Conservation (phyloP, 2,797 vertebrate species). For the Oryzias dopingdopingensis region DNA sequence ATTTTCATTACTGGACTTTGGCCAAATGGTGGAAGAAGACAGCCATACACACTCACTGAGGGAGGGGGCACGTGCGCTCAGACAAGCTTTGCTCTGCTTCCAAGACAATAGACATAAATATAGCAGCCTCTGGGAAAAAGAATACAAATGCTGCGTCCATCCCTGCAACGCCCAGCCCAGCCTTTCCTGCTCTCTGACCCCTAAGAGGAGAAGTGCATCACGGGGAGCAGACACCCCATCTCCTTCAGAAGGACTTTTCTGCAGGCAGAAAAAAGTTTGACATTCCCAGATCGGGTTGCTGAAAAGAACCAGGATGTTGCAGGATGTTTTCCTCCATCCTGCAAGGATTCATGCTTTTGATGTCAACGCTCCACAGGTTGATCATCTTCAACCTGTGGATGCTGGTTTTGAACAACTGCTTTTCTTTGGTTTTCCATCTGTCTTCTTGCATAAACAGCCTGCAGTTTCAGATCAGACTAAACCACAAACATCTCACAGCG, state of each 20-base stretch:
- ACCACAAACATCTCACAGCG: no score
- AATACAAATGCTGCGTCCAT: conserved; percentile 75
- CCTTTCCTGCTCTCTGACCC: conserved; percentile 75
- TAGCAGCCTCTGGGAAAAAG: conserved; percentile 70
- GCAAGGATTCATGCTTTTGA: no score
- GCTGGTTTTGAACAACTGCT: no score
- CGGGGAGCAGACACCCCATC: conserved; percentile 8
- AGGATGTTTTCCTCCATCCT: no score
- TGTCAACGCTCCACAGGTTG: no score
- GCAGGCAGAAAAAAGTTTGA: no score
- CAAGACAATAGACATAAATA: conserved; percentile 72
- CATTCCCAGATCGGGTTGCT: no score
- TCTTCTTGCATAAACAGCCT: no score
- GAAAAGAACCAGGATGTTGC: no score
- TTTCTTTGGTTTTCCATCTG: no score
- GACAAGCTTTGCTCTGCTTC: conserved; percentile 6
- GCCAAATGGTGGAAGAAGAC: conserved; percentile 61
- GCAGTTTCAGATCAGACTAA: no score
- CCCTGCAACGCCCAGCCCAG: conserved; percentile 70
- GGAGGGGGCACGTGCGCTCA: conserved; percentile 26
- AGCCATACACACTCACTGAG: conserved; percentile 14
- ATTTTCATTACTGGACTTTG: conserved; percentile 81
- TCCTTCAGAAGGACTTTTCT: background rate
- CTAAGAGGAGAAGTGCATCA: conserved; percentile 26
- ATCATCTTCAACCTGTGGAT: no score